A percentile compares a stretch with the other conserved stretches of the same genome.
phyloP scores from a whole-genome alignment of 2,797 vertebrate genomes.

The Agapornis canus region DNA sequence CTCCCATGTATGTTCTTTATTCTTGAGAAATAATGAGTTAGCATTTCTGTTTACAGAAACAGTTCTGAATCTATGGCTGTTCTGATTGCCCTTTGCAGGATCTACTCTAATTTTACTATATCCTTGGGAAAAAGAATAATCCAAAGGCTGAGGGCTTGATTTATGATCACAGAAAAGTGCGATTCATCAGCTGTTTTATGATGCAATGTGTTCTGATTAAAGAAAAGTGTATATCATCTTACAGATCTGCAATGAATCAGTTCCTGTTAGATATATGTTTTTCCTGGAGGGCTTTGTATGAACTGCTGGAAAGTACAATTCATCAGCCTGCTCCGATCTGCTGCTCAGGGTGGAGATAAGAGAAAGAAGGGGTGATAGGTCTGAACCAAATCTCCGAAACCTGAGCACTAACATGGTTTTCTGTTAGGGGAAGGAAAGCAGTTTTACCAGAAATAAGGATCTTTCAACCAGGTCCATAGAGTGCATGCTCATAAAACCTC shows the following conservation, averaged over 20 bases:
- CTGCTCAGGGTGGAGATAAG: background rate
- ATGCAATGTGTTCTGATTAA: background rate
- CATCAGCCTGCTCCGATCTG: background rate
- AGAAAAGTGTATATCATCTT: background rate
- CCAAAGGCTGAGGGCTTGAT: background rate
- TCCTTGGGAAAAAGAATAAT: background rate
- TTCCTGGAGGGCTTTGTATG: background rate
- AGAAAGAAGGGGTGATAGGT: background rate
- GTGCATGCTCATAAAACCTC: background rate
- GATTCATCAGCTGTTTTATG: background rate
- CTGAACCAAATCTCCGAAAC: background rate
- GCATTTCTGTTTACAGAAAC: background rate
- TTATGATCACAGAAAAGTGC: background rate
- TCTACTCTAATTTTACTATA: background rate
- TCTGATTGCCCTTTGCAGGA: background rate
- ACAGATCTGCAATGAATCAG: background rate
- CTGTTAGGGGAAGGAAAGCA: background rate
- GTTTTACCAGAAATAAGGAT: background rate
- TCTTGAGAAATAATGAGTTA: background rate
- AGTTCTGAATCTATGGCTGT: background rate
- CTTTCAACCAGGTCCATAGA: background rate
- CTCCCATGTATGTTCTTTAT: background rate
- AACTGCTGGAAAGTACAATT: slow-evolving; percentile 16
- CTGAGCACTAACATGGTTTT: background rate
- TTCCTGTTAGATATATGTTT: background rate